Conservation (phyloP, 1,140 invertebrate genomes). For the Zaprionus africanus region DNA sequence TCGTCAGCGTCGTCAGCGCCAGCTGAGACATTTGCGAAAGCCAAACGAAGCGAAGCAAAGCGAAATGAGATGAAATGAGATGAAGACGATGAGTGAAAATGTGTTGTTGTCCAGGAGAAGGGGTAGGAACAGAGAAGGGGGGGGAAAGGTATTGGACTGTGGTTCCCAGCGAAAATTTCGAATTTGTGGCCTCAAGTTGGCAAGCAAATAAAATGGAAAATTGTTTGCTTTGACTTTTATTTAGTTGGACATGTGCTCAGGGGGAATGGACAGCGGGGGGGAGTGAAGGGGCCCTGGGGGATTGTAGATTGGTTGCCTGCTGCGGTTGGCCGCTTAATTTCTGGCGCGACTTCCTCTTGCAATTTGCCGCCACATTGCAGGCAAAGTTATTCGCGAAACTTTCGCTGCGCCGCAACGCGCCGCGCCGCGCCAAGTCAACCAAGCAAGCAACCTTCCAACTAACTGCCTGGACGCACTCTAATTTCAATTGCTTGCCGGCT, state of each 20-base stretch:
- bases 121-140: background rate
- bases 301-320: slow-evolving; percentile 13
- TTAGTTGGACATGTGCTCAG: slow-evolving; percentile 62
- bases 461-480: slow-evolving; percentile 38
- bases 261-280: background rate
- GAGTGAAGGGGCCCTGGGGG: background rate
- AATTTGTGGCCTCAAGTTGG: slow-evolving; percentile 54
- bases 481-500: slow-evolving; percentile 73
- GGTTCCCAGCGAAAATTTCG: slow-evolving; percentile 44
- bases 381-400: slow-evolving; percentile 37
- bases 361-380: slow-evolving; percentile 80
- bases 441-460: slow-evolving; percentile 4
- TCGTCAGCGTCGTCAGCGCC: background rate
- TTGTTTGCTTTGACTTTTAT: slow-evolving; percentile 66
- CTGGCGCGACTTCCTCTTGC: slow-evolving; percentile 61
- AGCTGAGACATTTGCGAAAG: slow-evolving; percentile 39
- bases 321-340: slow-evolving; percentile 74
- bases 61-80: slow-evolving; percentile 38
- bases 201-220: slow-evolving; percentile 72
- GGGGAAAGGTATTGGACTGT: background rate
- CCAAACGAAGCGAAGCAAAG: slow-evolving; percentile 42
- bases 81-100: slow-evolving; percentile 40
- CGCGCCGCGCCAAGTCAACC: background rate
- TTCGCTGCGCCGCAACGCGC: slow-evolving; percentile 21
- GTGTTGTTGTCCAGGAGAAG: slow-evolving; percentile 14